Evolutionary conservation across 2,797 vertebrate species (phyloP), one percentile per base, ranked within the genome.

Genomic region (Tauraco hartlaubi): DNA sequence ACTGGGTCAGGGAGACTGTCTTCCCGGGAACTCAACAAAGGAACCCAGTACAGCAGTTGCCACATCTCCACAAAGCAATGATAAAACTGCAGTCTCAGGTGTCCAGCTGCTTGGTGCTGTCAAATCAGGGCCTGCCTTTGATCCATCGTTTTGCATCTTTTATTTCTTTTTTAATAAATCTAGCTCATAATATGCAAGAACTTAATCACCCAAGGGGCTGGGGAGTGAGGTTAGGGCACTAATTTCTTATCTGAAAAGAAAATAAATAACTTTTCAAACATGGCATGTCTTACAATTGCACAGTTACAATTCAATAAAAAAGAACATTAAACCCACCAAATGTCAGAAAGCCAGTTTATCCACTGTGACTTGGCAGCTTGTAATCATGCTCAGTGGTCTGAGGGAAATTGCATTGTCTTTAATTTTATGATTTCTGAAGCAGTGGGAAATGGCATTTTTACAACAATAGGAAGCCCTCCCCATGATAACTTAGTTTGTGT

Each of bases 401-500:
- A 73, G 66, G 51, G 69, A 84, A 92, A 84, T 66, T 39, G 20
- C 55, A 90, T 91, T 94, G 85, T 96, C 76, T 84, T 86, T 64
- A 56, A 83, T 88, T 95, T 94, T 67, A 78, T 81, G 79, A 79
- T 94, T 88, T 88, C 58, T 63, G 73, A 94, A 91, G 43, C 59
- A 86, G 55, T 37, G 35, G 66, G 58, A 92, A 96, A 75, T 22
- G 11, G 28, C 49, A 75, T 94, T 92, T 96, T 86, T 78, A 46
- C 62, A 94, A 91, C 87, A 94, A 79, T 84, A 88, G 92, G 55
- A 92, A 51, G 66, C 39, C 29, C 13, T 78, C 73, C 29, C 39
- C 43, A 6, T 59, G 31, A 39, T 62, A 61, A 76, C 25, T 84
- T 67, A 23, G 18, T 51, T 19, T 69, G 20, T 87, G 44, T 51